Evolutionary conservation across 2,797 vertebrate species (phyloP).

Genomic region (Megaceryle alcyon): DNA sequence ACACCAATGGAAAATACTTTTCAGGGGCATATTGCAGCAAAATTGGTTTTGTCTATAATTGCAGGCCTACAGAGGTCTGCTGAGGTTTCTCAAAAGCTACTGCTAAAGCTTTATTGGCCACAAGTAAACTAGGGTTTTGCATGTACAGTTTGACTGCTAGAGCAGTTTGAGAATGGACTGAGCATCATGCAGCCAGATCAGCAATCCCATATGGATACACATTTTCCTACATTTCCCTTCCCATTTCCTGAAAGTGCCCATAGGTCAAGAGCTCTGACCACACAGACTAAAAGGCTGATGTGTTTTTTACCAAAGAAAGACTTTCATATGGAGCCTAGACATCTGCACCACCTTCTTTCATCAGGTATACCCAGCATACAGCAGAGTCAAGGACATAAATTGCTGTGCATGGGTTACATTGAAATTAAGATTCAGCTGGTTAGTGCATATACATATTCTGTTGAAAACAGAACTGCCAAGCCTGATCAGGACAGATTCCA

Average conservation of each 20-base stretch:
- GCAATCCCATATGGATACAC: not conserved
- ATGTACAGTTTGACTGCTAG: not conserved
- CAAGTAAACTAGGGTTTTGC: not conserved
- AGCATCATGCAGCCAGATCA: not conserved
- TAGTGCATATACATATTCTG: not conserved
- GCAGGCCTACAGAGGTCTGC: not conserved
- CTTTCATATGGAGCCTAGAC: not conserved
- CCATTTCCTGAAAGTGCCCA: not conserved
- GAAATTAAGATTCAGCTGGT: not conserved
- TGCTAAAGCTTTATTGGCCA: not conserved
- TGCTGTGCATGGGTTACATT: not conserved
- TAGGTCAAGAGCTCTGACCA: not conserved
- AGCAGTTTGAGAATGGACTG: not conserved
- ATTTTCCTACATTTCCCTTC: not conserved
- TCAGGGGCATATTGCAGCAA: not conserved
- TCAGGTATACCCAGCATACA: not conserved
- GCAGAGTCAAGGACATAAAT: not conserved
- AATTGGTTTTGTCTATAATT: not conserved
- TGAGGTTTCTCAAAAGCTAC: not conserved
- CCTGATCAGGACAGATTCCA: not conserved
- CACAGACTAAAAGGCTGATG: not conserved
- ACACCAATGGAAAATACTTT: not conserved
- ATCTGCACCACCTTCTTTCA: not conserved
- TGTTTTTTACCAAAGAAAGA: not conserved
- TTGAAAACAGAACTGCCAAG: not conserved